These are phyloP conservation scores for Homarus gammarus DNA, from an alignment of 2,888 invertebrate species.

Conservation along the genomic window DNA sequence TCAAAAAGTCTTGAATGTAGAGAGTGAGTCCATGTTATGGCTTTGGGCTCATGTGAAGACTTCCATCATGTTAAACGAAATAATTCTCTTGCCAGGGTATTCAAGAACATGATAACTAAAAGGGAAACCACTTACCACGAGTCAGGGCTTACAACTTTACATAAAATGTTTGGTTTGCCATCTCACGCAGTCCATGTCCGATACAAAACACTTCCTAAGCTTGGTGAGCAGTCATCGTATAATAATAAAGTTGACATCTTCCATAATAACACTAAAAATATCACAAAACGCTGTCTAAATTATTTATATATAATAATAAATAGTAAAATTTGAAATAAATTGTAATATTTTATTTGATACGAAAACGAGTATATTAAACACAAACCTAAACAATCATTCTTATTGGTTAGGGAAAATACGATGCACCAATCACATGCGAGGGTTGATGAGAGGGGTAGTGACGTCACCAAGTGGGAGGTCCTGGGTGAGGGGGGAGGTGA, in stretches of 20 bases:
- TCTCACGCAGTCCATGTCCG: constrained; percentile 51
- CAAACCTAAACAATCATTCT: constrained; percentile 31
- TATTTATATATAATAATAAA: not conserved
- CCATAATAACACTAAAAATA: not conserved
- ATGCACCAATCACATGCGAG: constrained; percentile 23
- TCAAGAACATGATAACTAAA: not conserved
- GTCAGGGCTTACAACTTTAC: constrained; percentile 18
- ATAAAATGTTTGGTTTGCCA: constrained; percentile 38
- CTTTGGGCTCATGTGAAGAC: not conserved
- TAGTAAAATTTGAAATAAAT: not conserved
- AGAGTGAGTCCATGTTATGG: not conserved
- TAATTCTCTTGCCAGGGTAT: not conserved
- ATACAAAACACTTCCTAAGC: constrained; percentile 63
- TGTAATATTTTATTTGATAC: constrained; percentile 11
- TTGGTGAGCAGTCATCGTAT: constrained; percentile 27
- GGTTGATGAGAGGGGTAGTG: not conserved
- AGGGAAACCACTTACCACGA: constrained; percentile 18
- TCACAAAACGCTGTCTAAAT: not conserved
- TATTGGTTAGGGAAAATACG: constrained; percentile 11
- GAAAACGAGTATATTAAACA: not conserved
- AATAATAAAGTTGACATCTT: constrained; percentile 6
- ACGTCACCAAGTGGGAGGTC: constrained; percentile 24
- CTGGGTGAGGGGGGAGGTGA: not conserved
- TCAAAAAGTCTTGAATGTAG: not conserved
- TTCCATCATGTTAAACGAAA: not conserved